Evolutionary conservation across 2,797 vertebrate species (phyloP).

Genomic region (Chaenodraco wilsoni): DNA sequence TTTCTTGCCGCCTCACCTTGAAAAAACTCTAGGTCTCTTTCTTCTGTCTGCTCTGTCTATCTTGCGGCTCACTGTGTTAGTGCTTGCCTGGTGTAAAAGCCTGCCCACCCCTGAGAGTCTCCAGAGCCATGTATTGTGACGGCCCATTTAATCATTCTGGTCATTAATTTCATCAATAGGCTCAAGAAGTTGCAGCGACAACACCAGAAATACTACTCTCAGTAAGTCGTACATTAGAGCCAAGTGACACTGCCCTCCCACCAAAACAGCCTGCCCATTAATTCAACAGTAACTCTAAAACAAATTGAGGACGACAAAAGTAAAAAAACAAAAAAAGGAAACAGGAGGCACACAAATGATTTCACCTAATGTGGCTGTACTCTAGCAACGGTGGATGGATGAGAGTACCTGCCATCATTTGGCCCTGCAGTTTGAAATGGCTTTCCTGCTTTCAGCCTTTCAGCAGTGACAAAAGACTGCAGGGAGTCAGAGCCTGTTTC

Average conservation of each 20-base stretch:
- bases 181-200: slow-evolving; percentile 47
- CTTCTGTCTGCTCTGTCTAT: slow-evolving; percentile 29
- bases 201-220: slow-evolving; percentile 43
- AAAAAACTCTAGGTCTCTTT: slow-evolving; percentile 37
- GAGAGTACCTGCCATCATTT: slow-evolving; percentile 73
- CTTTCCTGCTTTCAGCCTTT: slow-evolving; percentile 69
- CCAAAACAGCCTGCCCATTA: slow-evolving; percentile 35
- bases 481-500: slow-evolving; percentile 67
- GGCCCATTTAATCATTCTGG: slow-evolving; percentile 69
- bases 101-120: slow-evolving; percentile 61
- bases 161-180: slow-evolving; percentile 77
- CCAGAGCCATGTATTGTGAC: slow-evolving; percentile 63
- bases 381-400: slow-evolving; percentile 52
- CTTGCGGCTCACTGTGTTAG: slow-evolving; percentile 52
- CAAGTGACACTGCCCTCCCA: slow-evolving; percentile 13
- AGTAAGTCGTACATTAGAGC: slow-evolving; percentile 53
- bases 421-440: slow-evolving; percentile 67
- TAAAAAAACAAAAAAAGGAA: slow-evolving; percentile 38
- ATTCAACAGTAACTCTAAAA: slow-evolving; percentile 38
- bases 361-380: slow-evolving; percentile 30
- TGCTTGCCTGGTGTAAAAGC: slow-evolving; percentile 49
- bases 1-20: slow-evolving; percentile 48
- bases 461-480: slow-evolving; percentile 74
- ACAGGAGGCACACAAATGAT: slow-evolving; percentile 26
- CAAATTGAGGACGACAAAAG: slow-evolving; percentile 39